These are phyloP conservation scores for Bos indicus DNA, from an alignment of 2,113 vertebrate species.

Conservation along the genomic window DNA sequence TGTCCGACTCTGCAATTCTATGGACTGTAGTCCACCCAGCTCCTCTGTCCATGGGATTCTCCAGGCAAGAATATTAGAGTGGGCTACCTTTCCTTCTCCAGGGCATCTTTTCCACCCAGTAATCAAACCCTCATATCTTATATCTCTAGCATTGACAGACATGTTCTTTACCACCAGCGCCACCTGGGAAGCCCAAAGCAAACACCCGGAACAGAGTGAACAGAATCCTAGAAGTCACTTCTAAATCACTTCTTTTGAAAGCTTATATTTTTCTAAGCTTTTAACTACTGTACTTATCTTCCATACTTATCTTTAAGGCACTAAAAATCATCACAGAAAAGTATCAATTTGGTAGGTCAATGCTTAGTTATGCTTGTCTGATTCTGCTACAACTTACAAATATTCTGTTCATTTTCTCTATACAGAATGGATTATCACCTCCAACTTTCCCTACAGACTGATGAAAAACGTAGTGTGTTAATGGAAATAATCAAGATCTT, in stretches of 20 bases:
- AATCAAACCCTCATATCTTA: neutral
- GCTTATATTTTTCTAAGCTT: neutral
- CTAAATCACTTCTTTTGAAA: constrained; percentile 21
- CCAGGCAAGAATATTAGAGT: neutral
- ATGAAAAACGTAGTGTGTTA: neutral
- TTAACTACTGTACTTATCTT: neutral
- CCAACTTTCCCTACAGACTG: neutral
- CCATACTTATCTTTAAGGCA: neutral
- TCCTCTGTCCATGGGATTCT: neutral
- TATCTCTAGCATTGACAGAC: neutral
- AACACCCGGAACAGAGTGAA: neutral
- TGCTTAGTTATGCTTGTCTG: neutral
- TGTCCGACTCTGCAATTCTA: no score
- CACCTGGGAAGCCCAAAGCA: neutral
- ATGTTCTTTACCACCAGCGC: neutral
- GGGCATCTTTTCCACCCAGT: neutral
- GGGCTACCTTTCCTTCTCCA: neutral
- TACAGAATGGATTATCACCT: neutral
- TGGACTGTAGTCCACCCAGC: no score
- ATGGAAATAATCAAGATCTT: constrained; percentile 1
- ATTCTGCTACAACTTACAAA: neutral
- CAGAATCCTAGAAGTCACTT: constrained; percentile 18
- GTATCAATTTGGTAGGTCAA: neutral
- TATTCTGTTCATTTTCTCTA: neutral
- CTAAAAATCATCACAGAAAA: constrained; percentile 38